Conservation (phyloP, 2,113 vertebrate genomes). For the Lagopus muta region DNA sequence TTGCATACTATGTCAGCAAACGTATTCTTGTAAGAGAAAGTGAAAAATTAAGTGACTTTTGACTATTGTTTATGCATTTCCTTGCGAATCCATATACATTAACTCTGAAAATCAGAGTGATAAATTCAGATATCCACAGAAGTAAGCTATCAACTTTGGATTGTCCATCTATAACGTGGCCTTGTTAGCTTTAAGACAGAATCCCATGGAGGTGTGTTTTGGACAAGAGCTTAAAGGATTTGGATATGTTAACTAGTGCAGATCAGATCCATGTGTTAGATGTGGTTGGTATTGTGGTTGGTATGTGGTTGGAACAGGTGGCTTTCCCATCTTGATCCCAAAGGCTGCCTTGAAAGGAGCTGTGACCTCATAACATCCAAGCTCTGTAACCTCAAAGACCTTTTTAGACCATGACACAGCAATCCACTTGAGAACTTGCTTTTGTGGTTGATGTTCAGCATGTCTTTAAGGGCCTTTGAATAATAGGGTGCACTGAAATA, state of each 20-base stretch:
- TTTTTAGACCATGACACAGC: background rate
- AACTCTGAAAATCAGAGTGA: background rate
- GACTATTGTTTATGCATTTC: background rate
- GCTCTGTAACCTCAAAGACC: background rate
- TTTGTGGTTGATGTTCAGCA: background rate
- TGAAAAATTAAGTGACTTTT: background rate
- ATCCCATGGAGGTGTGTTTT: background rate
- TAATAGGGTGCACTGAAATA: background rate
- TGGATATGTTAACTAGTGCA: background rate
- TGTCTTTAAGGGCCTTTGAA: background rate
- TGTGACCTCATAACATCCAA: background rate
- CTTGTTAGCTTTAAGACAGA: background rate
- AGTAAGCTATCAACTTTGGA: background rate
- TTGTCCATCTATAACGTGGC: background rate
- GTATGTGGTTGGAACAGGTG: background rate
- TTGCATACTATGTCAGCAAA: background rate
- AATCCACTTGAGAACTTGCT: background rate
- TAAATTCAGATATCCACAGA: background rate
- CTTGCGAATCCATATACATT: background rate
- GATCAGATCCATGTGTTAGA: background rate
- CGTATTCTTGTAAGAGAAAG: background rate
- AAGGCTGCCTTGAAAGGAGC: background rate
- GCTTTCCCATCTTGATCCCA: background rate
- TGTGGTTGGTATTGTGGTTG: background rate
- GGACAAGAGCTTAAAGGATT: background rate